Conservation (phyloP, 2,113 vertebrate genomes). For the Manacus vitellinus region DNA sequence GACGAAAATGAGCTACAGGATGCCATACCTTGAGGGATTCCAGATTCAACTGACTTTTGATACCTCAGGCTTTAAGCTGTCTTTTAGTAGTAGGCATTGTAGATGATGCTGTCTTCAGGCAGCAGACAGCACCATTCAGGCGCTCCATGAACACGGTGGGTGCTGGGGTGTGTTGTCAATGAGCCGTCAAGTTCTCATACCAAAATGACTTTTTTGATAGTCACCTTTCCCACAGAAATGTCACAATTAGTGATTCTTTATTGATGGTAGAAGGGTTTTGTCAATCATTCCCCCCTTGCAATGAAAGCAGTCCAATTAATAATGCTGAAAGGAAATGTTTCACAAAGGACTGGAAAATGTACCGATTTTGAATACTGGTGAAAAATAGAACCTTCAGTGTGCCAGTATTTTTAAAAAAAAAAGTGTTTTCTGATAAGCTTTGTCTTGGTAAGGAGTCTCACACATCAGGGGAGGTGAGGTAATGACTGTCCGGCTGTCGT, state of each 20-base stretch:
- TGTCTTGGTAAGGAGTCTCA: neutral
- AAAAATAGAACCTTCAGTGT: neutral
- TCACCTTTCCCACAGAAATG: neutral
- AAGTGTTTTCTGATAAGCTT: neutral
- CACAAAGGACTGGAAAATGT: neutral
- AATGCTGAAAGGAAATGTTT: neutral
- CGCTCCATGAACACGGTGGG: accelerated
- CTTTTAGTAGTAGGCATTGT: neutral
- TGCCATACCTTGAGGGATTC: neutral
- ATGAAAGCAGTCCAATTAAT: neutral
- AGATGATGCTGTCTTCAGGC: neutral
- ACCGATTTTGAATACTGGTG: neutral
- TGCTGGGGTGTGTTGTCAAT: neutral
- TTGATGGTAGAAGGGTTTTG: neutral
- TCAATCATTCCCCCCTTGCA: neutral
- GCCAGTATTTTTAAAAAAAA: neutral
- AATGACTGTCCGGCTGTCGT: neutral
- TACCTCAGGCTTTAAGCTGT: neutral
- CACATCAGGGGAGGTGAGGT: no score
- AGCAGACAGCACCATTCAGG: neutral
- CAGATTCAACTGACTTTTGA: neutral
- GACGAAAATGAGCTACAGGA: neutral
- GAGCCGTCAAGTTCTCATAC: neutral
- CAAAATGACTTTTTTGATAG: neutral
- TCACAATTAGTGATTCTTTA: neutral